Percentiles rank a stretch among this genome's conserved stretches.
Conservation (phyloP, 2,797 vertebrate species). For the Lutjanus argentimaculatus region DNA sequence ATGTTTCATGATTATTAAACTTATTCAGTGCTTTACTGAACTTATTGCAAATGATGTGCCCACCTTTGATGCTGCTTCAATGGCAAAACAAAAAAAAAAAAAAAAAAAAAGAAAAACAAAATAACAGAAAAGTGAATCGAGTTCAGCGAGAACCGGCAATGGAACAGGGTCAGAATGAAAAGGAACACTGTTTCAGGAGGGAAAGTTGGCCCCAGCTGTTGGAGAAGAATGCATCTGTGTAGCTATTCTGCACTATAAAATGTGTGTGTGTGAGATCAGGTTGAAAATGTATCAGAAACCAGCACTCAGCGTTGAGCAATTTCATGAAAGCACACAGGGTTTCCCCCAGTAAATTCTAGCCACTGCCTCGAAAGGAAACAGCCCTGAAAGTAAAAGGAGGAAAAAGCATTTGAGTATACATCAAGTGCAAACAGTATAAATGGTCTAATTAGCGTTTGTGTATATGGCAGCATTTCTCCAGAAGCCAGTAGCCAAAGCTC, state of each 20-base stretch:
- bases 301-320: slow-evolving; percentile 11
- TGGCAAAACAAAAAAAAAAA: not conserved
- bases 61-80: slow-evolving; percentile 49
- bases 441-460: slow-evolving; percentile 13
- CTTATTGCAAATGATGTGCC: slow-evolving; percentile 28
- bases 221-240: not conserved
- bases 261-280: slow-evolving; percentile 2
- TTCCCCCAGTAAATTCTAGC: not conserved
- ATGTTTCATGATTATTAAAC: slow-evolving; percentile 47
- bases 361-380: not conserved
- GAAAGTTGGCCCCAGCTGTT: not conserved
- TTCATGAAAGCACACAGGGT: slow-evolving; percentile 13
- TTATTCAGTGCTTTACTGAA: slow-evolving; percentile 22
- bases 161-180: slow-evolving; percentile 5
- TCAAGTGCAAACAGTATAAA: slow-evolving; percentile 24
- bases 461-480: slow-evolving; percentile 17
- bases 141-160: slow-evolving; percentile 15
- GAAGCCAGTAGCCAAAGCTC: not conserved
- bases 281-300: slow-evolving; percentile 6
- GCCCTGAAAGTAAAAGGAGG: not conserved
- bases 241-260: not conserved
- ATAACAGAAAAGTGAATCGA: not conserved
- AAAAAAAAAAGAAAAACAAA: slow-evolving; percentile 8
- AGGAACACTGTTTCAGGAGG: not conserved
- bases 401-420: slow-evolving; percentile 16